phyloP scores from a whole-genome alignment of 2,797 vertebrate genomes.

The Heliangelus exortis region DNA sequence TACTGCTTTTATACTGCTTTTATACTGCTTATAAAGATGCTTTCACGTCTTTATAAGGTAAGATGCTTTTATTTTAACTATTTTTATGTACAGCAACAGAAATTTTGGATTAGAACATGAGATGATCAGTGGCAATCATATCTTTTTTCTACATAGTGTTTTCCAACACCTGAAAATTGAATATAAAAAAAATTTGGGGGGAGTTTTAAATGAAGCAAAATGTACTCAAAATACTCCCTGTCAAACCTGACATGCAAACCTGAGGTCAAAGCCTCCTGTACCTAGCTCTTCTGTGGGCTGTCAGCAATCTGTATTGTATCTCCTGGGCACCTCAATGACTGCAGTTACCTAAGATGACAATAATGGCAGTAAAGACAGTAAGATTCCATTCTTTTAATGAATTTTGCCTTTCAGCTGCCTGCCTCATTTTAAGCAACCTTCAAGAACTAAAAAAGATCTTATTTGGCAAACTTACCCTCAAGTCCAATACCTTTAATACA shows the following conservation, averaged over 20 bases:
- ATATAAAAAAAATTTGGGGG: neutral
- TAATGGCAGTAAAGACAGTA: rapidly evolving
- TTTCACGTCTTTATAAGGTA: neutral
- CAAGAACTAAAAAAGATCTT: neutral
- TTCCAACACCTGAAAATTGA: neutral
- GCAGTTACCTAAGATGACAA: neutral
- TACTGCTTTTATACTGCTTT: too few species aligned
- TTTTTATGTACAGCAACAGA: neutral
- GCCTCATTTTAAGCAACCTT: neutral
- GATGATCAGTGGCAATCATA: neutral
- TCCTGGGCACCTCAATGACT: neutral
- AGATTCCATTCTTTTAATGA: neutral
- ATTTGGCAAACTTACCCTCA: neutral
- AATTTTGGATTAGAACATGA: neutral
- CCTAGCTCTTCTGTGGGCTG: neutral
- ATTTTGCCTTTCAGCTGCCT: neutral
- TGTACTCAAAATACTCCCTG: neutral
- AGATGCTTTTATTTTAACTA: neutral
- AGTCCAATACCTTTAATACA: neutral
- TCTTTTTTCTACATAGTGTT: neutral
- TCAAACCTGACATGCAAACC: neutral
- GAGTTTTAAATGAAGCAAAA: neutral
- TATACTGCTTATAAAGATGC: too few species aligned
- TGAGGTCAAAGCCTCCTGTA: neutral
- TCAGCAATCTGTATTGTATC: neutral